phyloP scores from a whole-genome alignment of 1,140 invertebrate genomes.

The Matsumurasca onukii region DNA sequence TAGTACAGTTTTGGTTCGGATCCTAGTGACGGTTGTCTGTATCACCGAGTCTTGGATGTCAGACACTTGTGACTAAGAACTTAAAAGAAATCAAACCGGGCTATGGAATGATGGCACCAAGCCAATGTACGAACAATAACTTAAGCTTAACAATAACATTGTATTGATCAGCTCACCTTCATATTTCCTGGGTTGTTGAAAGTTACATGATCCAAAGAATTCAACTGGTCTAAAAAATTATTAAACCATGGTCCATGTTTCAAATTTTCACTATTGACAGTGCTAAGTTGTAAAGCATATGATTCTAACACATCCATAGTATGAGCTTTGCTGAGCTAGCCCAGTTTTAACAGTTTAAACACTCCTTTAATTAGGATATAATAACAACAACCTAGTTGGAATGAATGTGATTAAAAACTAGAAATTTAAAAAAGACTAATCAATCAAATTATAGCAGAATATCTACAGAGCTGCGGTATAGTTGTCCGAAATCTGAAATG shows the following conservation, averaged over 20 bases:
- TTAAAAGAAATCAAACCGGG: not conserved
- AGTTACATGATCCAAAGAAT: not conserved
- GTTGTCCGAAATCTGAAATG: too few species aligned
- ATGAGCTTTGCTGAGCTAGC: too few species aligned
- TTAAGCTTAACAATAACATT: not conserved
- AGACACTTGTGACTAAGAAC: not conserved
- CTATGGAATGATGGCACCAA: not conserved
- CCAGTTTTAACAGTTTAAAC: too few species aligned
- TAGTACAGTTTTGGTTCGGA: too few species aligned
- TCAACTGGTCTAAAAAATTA: constrained; percentile 10
- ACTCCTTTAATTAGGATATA: too few species aligned
- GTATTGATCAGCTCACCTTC: not conserved
- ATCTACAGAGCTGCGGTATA: too few species aligned
- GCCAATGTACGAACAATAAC: not conserved
- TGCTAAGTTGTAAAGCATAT: not conserved
- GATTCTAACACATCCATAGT: too few species aligned
- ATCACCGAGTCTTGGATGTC: not conserved
- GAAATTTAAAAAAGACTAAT: too few species aligned
- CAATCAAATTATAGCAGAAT: too few species aligned
- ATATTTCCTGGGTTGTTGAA: not conserved
- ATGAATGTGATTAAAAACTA: too few species aligned
- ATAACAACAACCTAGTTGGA: too few species aligned
- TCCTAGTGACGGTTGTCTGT: not conserved
- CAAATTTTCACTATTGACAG: not conserved
- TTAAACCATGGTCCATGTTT: not conserved